Percentiles rank a stretch among this genome's conserved stretches.
Evolutionary conservation across 2,797 vertebrate genomes (phyloP).

Genomic region (Cyclopterus lumpus): DNA sequence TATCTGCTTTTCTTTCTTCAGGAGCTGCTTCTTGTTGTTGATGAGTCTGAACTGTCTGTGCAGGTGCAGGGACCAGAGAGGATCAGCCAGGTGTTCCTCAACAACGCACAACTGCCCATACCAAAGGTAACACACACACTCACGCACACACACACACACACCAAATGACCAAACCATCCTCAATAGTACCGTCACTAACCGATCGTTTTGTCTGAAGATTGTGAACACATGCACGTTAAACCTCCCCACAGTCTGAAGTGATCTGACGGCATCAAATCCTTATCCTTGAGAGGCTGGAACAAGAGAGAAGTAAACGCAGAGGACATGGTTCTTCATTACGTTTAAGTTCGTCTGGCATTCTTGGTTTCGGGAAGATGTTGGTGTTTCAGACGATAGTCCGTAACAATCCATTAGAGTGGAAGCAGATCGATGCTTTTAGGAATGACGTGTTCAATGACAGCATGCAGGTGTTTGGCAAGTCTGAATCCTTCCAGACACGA

Average conservation of each 20-base stretch:
- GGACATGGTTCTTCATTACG: background rate
- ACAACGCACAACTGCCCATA: conserved; percentile 31
- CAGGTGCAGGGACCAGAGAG: conserved; percentile 51
- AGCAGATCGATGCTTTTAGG: background rate
- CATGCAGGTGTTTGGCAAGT: too few relatives aligned
- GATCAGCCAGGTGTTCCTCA: conserved; percentile 6
- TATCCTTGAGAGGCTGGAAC: background rate
- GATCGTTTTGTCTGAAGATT: background rate
- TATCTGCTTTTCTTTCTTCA: too few relatives aligned
- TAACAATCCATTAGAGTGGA: background rate
- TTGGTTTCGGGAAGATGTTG: background rate
- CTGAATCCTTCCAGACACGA: too few relatives aligned
- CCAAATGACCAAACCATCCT: too few relatives aligned
- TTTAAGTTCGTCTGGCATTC: background rate
- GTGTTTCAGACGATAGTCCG: background rate
- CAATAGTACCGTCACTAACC: background rate
- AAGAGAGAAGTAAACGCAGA: too few relatives aligned
- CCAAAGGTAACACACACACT: conserved; percentile 62
- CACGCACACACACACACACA: background rate
- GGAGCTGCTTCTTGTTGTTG: background rate
- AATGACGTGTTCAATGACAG: too few relatives aligned
- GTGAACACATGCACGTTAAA: background rate
- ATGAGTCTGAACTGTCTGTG: conserved; percentile 28
- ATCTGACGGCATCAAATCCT: background rate
- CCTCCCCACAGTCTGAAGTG: background rate